phyloP scores from a whole-genome alignment of 2,113 vertebrate species.

The Laterallus jamaicensis region DNA sequence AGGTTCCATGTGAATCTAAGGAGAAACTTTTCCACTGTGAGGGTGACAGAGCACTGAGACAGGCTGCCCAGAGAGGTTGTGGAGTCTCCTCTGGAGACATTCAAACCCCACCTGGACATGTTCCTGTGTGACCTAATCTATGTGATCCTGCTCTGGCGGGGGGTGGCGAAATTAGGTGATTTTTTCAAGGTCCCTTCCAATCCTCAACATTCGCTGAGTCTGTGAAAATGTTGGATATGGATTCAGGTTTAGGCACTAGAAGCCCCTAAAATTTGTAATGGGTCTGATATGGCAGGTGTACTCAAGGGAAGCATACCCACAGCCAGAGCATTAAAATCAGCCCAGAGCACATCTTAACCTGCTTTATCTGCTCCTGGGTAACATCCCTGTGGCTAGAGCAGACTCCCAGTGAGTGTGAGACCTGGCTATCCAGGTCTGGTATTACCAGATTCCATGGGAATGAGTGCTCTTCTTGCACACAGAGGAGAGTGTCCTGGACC shows the following conservation, averaged over 20 bases:
- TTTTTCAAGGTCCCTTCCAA: too few species aligned
- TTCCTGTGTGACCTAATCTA: too few species aligned
- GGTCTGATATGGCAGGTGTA: not conserved
- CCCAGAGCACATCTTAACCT: not conserved
- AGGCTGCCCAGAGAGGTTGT: too few species aligned
- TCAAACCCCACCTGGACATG: too few species aligned
- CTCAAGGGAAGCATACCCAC: not conserved
- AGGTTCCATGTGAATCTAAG: too few species aligned
- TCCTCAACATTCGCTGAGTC: too few species aligned
- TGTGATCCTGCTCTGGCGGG: too few species aligned
- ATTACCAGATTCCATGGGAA: accelerated
- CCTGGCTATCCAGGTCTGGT: not conserved
- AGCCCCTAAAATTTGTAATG: not conserved
- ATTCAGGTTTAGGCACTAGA: not conserved
- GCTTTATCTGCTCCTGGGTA: not conserved
- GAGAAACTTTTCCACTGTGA: too few species aligned
- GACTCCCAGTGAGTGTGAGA: not conserved
- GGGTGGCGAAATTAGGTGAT: too few species aligned
- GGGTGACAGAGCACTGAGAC: too few species aligned
- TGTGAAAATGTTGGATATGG: not conserved
- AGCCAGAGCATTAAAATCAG: not conserved
- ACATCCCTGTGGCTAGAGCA: not conserved
- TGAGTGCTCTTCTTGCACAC: not conserved
- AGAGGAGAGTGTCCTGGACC: not conserved
- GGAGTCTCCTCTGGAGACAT: too few species aligned